phyloP scores from a whole-genome alignment of 2,113 vertebrate genomes.

The Oryzias curvinotus region DNA sequence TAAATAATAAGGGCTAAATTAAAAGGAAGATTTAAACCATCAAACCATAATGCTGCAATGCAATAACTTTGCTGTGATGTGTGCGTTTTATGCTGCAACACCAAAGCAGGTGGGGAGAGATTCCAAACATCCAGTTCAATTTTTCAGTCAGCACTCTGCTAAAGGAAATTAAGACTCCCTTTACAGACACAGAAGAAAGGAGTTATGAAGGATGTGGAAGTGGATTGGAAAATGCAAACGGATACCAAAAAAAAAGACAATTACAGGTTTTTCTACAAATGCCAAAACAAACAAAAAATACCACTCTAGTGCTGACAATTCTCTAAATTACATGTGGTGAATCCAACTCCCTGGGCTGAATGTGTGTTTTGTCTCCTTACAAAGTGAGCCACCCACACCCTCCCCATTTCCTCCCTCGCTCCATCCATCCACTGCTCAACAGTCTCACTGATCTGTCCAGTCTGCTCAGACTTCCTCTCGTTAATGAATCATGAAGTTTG shows the following conservation, averaged over 20 bases:
- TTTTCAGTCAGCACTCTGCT: constrained; percentile 39
- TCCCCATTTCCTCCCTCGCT: constrained; percentile 46
- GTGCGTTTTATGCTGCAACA: neutral
- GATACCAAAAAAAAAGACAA: constrained; percentile 2
- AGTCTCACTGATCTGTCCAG: constrained; percentile 62
- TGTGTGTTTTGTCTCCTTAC: constrained; percentile 9
- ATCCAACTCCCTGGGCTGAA: constrained; percentile 16
- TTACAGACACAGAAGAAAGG: constrained; percentile 28
- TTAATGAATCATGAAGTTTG: constrained; percentile 86
- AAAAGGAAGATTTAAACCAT: neutral
- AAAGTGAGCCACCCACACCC: constrained; percentile 31
- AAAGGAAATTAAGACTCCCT: constrained; percentile 35
- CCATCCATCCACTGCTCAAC: constrained; percentile 42
- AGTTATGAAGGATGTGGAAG: constrained; percentile 17
- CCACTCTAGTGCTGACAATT: constrained; percentile 1
- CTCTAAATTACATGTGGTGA: constrained; percentile 16
- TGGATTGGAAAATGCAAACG: constrained; percentile 1
- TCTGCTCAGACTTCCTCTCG: constrained; percentile 78
- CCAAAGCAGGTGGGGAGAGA: constrained; percentile 26
- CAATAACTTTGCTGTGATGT: neutral
- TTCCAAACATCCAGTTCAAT: constrained; percentile 30
- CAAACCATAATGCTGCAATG: neutral
- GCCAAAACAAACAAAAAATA: constrained; percentile 11
- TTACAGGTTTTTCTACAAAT: neutral
- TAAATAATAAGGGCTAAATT: neutral